Base-by-base conservation (phyloP, 2,888 invertebrate species). In the Ryuthela nishihirai region DNA sequence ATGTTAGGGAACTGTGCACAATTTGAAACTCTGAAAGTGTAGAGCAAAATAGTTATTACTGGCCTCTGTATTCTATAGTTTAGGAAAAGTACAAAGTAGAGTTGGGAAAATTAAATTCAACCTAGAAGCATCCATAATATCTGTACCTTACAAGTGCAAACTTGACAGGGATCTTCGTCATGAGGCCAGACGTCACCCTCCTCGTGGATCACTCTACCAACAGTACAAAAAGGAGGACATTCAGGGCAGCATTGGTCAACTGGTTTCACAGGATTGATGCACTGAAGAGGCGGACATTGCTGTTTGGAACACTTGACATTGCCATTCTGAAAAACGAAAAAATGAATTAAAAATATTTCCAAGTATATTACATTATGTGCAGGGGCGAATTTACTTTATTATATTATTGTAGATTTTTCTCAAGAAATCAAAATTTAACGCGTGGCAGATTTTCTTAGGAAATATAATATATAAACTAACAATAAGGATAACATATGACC, bases 141-240 rank as follows among this genome's bases (percentile, higher is more conserved):
- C 0, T 24, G 38, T 44, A 61, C 61, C 41, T 48, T 43, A 24
- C 61, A 61, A 18, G 39, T 42, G 9, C 61, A 61, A 6, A 49
- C 18, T 17, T 43, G 24, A 39, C 61, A 61, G 1, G 36, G 12
- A 44, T 55, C 36, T 4, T 46, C 35, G 18, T 45, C 15, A 15
- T 54, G 40, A 21, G 48, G 15, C 61, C 61, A 61, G 32, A 47
- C 29, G 26, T 55, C 61, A 12, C 55, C 61, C 47, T 54, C 48
- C 7, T 50, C 29, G 23, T 55, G 26, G 18, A 38, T 42, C 6
- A 25, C 45, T 17, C 46, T 25, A 12, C 34, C 26, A 34, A 53
- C 55, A 15, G 34, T 23, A 21, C 61, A 61, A 17, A 34, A 54
- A 12, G 48, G 39, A 7, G 50, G 17, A 17, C 61, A 61, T n/a